Conservation (phyloP, 2,113 vertebrate genomes). For the Austrofundulus limnaeus region DNA sequence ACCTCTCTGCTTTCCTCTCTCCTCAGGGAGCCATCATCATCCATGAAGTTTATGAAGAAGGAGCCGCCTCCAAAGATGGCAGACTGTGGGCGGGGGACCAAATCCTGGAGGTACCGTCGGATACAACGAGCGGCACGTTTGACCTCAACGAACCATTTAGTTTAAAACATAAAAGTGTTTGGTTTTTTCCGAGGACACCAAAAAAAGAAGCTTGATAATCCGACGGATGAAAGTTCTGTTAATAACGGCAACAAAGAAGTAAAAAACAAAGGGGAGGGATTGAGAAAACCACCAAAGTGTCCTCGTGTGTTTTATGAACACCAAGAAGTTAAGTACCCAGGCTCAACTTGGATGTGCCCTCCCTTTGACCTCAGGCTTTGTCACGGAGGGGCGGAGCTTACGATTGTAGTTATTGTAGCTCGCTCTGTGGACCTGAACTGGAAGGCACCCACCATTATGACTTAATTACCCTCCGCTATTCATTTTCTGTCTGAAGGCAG, state of each 20-base stretch:
- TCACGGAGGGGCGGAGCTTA: constrained; percentile 48
- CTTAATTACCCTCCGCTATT: constrained; percentile 60
- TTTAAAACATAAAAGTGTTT: too few species aligned
- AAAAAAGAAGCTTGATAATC: constrained; percentile 2
- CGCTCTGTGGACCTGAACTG: constrained; percentile 29
- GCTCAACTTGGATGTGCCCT: constrained; percentile 56
- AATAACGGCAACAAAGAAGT: neutral
- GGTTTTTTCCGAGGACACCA: too few species aligned
- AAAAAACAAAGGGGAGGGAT: too few species aligned
- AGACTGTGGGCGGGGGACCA: constrained; percentile 97
- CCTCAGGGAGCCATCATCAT: constrained; percentile 94
- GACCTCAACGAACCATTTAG: too few species aligned
- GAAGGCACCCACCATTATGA: constrained; percentile 44
- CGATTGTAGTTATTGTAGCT: constrained; percentile 48
- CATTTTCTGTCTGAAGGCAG: constrained; percentile 30
- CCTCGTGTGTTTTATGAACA: too few species aligned
- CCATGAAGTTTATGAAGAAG: constrained; percentile 97
- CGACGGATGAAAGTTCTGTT: neutral
- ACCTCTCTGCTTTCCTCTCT: neutral
- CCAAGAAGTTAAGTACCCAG: constrained; percentile 32
- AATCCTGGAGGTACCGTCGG: constrained; percentile 87
- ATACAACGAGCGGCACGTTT: constrained; percentile 28
- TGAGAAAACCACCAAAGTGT: too few species aligned
- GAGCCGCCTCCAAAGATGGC: constrained; percentile 95
- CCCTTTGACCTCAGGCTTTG: constrained; percentile 53